phyloP scores from a whole-genome alignment of 2,888 invertebrate species.

The Lasioglossum zephyrum region DNA sequence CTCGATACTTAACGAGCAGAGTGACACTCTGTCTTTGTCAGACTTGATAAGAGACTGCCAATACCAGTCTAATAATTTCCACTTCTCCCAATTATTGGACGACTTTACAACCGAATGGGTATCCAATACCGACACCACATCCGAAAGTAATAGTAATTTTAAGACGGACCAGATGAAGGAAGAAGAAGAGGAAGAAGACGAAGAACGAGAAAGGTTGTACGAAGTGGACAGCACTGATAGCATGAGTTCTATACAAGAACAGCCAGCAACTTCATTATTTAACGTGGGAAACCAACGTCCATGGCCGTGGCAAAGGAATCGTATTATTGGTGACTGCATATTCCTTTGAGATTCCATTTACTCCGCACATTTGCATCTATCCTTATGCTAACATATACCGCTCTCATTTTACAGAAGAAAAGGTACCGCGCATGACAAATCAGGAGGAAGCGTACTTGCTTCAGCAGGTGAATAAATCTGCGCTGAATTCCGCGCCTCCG shows the following conservation, averaged over 20 bases:
- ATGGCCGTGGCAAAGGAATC: constrained; percentile 84
- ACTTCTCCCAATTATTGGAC: constrained; percentile 72
- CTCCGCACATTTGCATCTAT: background rate
- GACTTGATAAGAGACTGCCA: constrained; percentile 76
- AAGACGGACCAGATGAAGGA: constrained; percentile 81
- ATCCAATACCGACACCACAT: constrained; percentile 58
- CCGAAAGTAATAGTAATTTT: constrained; percentile 59
- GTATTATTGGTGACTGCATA: constrained; percentile 55
- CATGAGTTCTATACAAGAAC: constrained; percentile 73
- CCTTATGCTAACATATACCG: background rate
- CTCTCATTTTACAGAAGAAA: constrained; percentile 65
- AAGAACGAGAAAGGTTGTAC: constrained; percentile 76
- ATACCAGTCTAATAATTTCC: constrained; percentile 66
- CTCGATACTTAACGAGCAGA: constrained; percentile 68
- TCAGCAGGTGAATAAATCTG: constrained; percentile 76
- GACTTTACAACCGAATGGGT: constrained; percentile 76
- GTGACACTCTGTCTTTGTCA: constrained; percentile 72
- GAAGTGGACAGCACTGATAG: constrained; percentile 75
- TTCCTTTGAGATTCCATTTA: background rate
- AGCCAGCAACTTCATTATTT: constrained; percentile 80
- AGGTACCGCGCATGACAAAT: constrained; percentile 82
- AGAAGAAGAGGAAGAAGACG: constrained; percentile 75
- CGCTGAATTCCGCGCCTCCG: constrained; percentile 75
- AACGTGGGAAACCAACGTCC: constrained; percentile 79
- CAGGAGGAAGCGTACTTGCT: constrained; percentile 85